A percentile compares a stretch with the other conserved stretches of the same genome.
Conservation (phyloP, 2,113 vertebrate genomes). For the Toxostoma redivivum region DNA sequence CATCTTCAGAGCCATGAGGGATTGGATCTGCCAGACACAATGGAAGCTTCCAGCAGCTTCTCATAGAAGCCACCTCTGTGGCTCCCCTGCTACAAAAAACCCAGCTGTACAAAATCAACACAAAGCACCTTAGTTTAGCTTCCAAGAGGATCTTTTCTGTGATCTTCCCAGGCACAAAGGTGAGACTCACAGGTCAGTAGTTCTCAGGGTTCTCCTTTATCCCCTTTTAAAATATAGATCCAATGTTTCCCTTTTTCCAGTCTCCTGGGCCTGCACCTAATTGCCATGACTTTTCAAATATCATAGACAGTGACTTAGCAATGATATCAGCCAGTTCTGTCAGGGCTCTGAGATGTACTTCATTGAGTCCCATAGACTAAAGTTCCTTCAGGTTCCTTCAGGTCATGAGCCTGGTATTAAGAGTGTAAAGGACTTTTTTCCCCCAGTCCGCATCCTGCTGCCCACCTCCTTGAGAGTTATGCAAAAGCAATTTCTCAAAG, state of each 20-base stretch:
- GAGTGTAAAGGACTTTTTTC: not conserved
- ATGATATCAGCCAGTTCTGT: not conserved
- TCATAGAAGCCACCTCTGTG: not conserved
- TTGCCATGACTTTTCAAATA: not conserved
- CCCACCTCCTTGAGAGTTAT: fast-evolving
- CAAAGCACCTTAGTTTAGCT: not conserved
- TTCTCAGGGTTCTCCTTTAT: not conserved
- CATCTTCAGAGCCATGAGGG: not conserved
- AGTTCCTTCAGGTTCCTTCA: not conserved
- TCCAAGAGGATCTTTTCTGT: not conserved
- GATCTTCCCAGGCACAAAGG: not conserved
- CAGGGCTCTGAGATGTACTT: no score
- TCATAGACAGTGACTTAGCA: not conserved
- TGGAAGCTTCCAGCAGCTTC: not conserved
- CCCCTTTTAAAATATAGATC: not conserved
- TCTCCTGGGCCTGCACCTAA: not conserved
- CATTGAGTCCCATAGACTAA: no score
- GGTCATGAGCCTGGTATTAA: not conserved
- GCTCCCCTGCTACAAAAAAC: not conserved
- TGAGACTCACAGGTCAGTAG: no score
- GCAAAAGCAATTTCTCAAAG: not conserved
- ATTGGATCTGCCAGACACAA: fast-evolving
- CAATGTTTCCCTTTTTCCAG: not conserved
- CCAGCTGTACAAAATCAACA: fast-evolving
- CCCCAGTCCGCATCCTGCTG: not conserved